A percentile compares a stretch with the other conserved stretches of the same genome.
These are phyloP conservation scores for Liposcelis brunnea DNA, from an alignment of 2,888 invertebrate species.

Conservation along the genomic window DNA sequence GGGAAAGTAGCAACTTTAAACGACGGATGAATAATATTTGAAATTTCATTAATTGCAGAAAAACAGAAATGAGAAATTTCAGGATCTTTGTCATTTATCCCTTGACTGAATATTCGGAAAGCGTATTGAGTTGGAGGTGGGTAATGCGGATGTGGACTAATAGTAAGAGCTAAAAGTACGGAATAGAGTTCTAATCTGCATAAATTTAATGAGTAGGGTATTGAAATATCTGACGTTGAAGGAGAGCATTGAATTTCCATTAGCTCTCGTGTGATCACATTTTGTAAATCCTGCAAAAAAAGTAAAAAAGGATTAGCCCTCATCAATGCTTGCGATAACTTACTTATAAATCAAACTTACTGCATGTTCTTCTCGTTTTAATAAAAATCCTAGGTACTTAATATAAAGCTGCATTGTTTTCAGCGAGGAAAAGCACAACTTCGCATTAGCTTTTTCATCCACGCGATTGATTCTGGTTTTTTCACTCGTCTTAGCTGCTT, in stretches of 20 bases:
- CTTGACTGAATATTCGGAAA: not conserved
- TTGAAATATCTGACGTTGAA: not conserved
- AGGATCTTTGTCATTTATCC: not conserved
- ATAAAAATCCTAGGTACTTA: not conserved
- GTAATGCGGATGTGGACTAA: not conserved
- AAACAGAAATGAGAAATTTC: not conserved
- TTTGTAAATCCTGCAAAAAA: not conserved
- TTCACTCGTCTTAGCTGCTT: not conserved
- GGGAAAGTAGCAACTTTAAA: conserved; percentile 3
- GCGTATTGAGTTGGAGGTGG: conserved; percentile 4
- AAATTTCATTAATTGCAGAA: not conserved
- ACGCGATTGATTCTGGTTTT: not conserved
- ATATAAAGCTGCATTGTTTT: not conserved
- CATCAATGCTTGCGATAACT: not conserved
- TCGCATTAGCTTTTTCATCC: not conserved
- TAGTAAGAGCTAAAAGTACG: not conserved
- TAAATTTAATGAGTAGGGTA: not conserved
- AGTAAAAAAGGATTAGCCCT: not conserved
- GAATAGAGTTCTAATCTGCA: not conserved
- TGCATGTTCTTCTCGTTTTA: not conserved
- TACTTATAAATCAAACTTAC: not conserved
- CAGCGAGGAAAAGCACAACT: not conserved
- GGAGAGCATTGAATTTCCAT: not conserved
- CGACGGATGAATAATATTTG: conserved; percentile 2
- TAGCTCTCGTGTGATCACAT: not conserved